A percentile compares a stretch with the other conserved stretches of the same genome.
Conservation (phyloP, 2,888 invertebrate species). For the Argyresthia goedartella region DNA sequence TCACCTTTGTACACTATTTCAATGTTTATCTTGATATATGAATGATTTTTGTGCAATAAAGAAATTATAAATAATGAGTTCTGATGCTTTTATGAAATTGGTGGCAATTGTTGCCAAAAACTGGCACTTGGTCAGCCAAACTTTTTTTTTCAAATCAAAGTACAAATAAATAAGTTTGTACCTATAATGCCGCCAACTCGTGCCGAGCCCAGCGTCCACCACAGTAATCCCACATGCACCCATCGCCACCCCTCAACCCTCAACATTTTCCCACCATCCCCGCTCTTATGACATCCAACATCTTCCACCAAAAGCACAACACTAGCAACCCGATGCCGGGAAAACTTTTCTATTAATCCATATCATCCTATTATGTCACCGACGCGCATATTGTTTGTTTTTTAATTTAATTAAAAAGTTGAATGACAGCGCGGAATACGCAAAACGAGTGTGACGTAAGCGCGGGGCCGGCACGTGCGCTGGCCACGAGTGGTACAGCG, state of each 20-base stretch:
- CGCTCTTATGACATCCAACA: conserved; percentile 22
- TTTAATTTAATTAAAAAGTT: conserved; percentile 50
- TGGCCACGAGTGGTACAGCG: conserved; percentile 27
- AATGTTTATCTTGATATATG: too few species aligned
- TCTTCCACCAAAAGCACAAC: conserved; percentile 28
- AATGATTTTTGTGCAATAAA: too few species aligned
- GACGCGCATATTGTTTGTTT: conserved; percentile 28
- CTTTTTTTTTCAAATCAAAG: too few species aligned
- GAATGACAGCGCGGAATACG: conserved; percentile 38
- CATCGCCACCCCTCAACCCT: conserved; percentile 44
- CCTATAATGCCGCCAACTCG: conserved; percentile 54
- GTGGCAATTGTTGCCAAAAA: too few species aligned
- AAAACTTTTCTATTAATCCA: conserved; percentile 26
- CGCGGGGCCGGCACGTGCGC: conserved; percentile 20
- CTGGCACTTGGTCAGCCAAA: too few species aligned
- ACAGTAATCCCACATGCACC: conserved; percentile 46
- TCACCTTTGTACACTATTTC: too few species aligned
- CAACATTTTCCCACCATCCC: conserved; percentile 55
- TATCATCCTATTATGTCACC: conserved; percentile 39
- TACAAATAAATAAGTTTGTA: conserved; percentile 16
- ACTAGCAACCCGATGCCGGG: conserved; percentile 22
- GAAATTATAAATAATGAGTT: too few species aligned
- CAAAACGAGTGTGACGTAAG: conserved; percentile 23
- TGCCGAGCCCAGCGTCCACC: conserved; percentile 29
- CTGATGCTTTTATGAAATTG: too few species aligned